These are phyloP conservation scores for Trachops cirrhosus DNA, from an alignment of 2,797 vertebrate species.

Conservation along the genomic window DNA sequence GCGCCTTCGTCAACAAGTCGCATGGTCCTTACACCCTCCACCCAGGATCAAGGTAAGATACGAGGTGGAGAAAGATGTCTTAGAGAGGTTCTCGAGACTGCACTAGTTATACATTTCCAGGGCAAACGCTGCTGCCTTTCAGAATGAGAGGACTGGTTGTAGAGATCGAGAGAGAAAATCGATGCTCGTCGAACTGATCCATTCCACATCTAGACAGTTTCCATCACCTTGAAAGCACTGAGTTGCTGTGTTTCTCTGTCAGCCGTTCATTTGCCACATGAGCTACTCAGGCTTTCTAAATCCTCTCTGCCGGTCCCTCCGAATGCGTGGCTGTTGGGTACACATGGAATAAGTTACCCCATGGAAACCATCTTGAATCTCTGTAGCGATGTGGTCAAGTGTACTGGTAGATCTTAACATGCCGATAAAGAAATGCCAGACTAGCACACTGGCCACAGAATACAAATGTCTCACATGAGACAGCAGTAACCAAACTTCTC, in stretches of 20 bases:
- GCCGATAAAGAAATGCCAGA: background rate
- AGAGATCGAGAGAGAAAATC: background rate
- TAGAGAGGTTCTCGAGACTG: background rate
- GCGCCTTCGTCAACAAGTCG: background rate
- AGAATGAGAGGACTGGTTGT: background rate
- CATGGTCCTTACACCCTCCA: background rate
- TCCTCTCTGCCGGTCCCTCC: background rate
- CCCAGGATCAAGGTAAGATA: background rate
- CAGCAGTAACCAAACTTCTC: background rate
- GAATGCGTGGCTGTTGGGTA: background rate
- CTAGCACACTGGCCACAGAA: background rate
- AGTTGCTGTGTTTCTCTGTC: slow-evolving; percentile 56
- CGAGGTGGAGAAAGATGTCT: background rate
- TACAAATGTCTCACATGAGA: background rate
- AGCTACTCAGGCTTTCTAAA: slow-evolving; percentile 31
- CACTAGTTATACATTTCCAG: background rate
- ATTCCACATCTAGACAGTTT: slow-evolving; percentile 11
- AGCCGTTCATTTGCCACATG: slow-evolving; percentile 49
- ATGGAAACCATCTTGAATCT: background rate
- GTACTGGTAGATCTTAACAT: background rate
- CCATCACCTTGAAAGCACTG: background rate
- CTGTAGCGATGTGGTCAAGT: background rate
- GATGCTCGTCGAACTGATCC: background rate
- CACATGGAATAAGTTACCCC: slow-evolving; percentile 56
- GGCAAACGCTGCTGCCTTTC: background rate